Evolutionary conservation across 2,797 vertebrate genomes (phyloP).

Genomic region (Schizopygopsis malacanthus): DNA sequence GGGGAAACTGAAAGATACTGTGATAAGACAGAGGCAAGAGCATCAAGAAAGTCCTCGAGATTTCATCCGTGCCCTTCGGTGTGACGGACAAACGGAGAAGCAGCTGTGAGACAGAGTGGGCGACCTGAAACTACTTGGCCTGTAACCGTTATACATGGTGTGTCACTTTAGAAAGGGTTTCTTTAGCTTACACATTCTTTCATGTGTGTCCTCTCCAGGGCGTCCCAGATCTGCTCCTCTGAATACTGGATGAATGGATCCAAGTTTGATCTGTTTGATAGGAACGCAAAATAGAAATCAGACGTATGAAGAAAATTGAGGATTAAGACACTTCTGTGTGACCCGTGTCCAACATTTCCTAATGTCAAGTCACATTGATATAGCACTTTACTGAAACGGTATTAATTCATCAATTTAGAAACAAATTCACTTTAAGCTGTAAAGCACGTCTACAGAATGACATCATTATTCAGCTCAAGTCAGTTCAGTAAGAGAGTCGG

Average conservation of each 20-base stretch:
- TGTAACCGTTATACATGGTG: not conserved
- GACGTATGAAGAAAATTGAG: not conserved
- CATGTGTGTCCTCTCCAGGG: slow-evolving; percentile 93
- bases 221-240: slow-evolving; percentile 90
- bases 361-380: not conserved
- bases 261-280: slow-evolving; percentile 84
- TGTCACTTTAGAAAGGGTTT: not conserved
- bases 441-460: not conserved
- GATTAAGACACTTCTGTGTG: not conserved
- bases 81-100: not conserved
- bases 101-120: not conserved
- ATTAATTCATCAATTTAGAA: not conserved
- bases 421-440: not conserved
- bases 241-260: slow-evolving; percentile 88
- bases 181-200: slow-evolving; percentile 90
- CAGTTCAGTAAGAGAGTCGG: not conserved
- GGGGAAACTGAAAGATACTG: not conserved
- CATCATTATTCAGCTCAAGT: not conserved
- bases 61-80: not conserved
- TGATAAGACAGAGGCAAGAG: not conserved
- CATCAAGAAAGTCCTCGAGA: not conserved
- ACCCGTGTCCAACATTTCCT: not conserved
- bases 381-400: not conserved
- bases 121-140: not conserved
- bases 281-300: slow-evolving; percentile 13